Evolutionary conservation across 2,797 vertebrate species (phyloP), one percentile per base, ranked within the genome.

Genomic region (Acanthurus tractus): DNA sequence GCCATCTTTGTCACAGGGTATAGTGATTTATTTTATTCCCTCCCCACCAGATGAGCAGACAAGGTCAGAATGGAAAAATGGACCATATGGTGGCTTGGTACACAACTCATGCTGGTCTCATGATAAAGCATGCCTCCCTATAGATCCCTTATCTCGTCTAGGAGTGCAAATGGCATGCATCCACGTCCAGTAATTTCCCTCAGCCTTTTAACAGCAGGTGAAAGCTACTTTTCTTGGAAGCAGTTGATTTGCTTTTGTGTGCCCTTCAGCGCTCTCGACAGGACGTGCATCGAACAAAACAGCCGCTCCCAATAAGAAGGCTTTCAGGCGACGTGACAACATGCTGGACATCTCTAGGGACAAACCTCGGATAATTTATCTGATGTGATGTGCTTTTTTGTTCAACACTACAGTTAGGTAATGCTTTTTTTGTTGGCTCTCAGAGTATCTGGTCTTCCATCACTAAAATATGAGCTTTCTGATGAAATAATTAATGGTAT

Each of bases 31-130:
- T 40, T 40, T 12, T 34, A 49, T 64, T 54, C 29, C 29, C 29
- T 42, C 34, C 25, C 12, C 12, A 1, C 18, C 29, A 67, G 13
- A 38, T 64, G 25, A 40, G 25, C 18, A 57, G 25, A 17, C 15
- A 6, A 62, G 62, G 50, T 69, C 25, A 76, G 49, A 52, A 25
- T 71, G 29, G 12, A 9, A 56, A 76, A 46, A 68, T 17, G 36
- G 45, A 70, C 46, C 71, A 74, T 74, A 73, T 69, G 55, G 38
- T 11, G 77, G 17, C 17, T 71, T 25, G 15, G 36, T 36, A 52
- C 20, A 45, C 29, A 54, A 45, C 29, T 70, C 34, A 49, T 45
- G 22, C 2, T 52, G 38, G 56, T 49, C 62, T 38, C 12, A 23
- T 14, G 23, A 53, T 69, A 23, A 56, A 64, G 13, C 58, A n/a